phyloP scores from a whole-genome alignment of 2,797 vertebrate species.

The Craterocephalus amniculus region DNA sequence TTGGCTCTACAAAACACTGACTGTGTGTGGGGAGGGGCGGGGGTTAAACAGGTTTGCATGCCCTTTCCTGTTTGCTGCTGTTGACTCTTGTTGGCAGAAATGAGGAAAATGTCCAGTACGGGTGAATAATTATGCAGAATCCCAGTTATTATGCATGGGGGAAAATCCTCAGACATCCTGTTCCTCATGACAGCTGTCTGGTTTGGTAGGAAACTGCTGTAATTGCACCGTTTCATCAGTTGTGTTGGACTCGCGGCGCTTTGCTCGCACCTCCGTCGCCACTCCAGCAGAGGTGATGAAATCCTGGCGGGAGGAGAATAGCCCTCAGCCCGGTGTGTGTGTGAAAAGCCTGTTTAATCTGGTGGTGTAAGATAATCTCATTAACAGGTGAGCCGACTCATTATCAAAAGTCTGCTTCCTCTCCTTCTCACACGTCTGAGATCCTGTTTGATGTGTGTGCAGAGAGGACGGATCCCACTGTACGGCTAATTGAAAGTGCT shows the following conservation, averaged over 20 bases:
- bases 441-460: slow-evolving; percentile 54
- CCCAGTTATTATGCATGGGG: no score
- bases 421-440: slow-evolving; percentile 17
- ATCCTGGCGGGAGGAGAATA: slow-evolving; percentile 58
- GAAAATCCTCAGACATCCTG: neutral
- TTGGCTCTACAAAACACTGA: no score
- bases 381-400: slow-evolving; percentile 78
- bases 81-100: no score
- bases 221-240: slow-evolving; percentile 37
- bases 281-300: slow-evolving; percentile 75
- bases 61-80: no score
- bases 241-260: slow-evolving; percentile 21
- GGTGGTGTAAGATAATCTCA: slow-evolving; percentile 79
- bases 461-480: slow-evolving; percentile 26
- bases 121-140: neutral
- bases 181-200: neutral
- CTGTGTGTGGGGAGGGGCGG: no score
- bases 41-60: no score
- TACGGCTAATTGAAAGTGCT: slow-evolving; percentile 51
- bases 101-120: no score
- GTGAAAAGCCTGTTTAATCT: slow-evolving; percentile 76
- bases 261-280: slow-evolving; percentile 54
- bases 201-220: slow-evolving; percentile 9
- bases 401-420: slow-evolving; percentile 53
- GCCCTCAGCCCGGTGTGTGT: slow-evolving; percentile 50